Percentiles rank a stretch among this genome's conserved stretches.
Evolutionary conservation across 2,888 invertebrate genomes (phyloP).

Genomic region (Microdon myrmicae): DNA sequence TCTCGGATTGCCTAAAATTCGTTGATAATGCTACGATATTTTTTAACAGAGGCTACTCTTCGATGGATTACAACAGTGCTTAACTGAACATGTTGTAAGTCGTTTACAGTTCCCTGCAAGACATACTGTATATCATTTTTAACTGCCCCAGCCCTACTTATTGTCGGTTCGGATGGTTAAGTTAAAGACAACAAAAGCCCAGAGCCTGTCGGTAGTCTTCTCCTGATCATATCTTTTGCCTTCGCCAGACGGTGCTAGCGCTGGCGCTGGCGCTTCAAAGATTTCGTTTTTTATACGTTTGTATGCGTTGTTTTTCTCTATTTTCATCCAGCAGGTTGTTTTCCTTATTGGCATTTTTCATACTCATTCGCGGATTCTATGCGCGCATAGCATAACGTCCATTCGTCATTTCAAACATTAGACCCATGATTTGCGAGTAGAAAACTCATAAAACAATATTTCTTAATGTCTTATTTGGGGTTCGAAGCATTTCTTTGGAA

Average conservation of each 20-base stretch:
- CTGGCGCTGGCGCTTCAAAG: conserved; percentile 64
- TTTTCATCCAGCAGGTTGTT: conserved; percentile 22
- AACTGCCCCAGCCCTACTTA: conserved; percentile 4
- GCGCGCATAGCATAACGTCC: conserved; percentile 43
- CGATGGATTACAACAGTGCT: too few relatives aligned
- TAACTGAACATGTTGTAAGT: background rate
- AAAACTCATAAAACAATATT: conserved; percentile 43
- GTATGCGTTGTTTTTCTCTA: conserved; percentile 12
- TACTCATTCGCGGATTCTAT: conserved; percentile 36
- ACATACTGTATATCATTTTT: conserved; percentile 9
- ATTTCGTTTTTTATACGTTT: conserved; percentile 49
- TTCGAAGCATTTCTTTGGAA: conserved; percentile 38
- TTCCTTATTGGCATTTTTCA: conserved; percentile 42
- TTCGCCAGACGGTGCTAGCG: conserved; percentile 50
- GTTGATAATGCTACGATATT: too few relatives aligned
- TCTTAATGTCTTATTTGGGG: conserved; percentile 45
- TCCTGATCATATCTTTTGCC: conserved; percentile 15
- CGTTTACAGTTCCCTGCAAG: conserved; percentile 11
- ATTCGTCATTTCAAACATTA: conserved; percentile 48
- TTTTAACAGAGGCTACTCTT: too few relatives aligned
- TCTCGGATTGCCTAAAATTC: too few relatives aligned
- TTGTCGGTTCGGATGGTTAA: conserved; percentile 18
- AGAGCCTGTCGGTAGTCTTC: too few relatives aligned
- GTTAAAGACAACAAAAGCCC: conserved; percentile 11
- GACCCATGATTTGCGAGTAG: conserved; percentile 39